Evolutionary conservation across 1,140 invertebrate species (phyloP).

Genomic region (Eriocheir sinensis): DNA sequence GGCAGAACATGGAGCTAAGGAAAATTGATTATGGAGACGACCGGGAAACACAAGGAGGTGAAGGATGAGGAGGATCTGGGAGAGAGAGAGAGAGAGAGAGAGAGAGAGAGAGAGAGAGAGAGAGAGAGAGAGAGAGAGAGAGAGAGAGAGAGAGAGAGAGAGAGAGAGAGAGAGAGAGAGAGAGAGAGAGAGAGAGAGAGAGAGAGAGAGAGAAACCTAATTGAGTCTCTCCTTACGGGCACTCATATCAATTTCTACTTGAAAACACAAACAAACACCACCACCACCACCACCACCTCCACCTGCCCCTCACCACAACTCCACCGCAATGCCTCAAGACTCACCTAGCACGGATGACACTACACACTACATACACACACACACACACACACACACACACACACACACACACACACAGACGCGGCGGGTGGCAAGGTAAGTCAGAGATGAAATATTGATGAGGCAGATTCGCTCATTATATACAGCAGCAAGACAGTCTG

Average conservation of each 20-base stretch:
- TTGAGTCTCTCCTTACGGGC: neutral
- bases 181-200: neutral
- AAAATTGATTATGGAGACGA: too few species aligned
- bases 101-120: slow-evolving; percentile 26
- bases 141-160: slow-evolving; percentile 54
- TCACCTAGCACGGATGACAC: too few species aligned
- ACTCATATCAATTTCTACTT: slow-evolving; percentile 26
- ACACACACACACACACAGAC: too few species aligned
- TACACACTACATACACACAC: too few species aligned
- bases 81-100: neutral
- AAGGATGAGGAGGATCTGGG: too few species aligned
- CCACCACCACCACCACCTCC: neutral
- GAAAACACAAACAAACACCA: neutral
- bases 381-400: too few species aligned
- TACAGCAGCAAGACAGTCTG: neutral
- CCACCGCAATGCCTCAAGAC: too few species aligned
- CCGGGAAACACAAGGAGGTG: too few species aligned
- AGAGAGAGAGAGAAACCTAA: neutral
- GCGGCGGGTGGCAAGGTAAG: neutral
- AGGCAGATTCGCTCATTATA: neutral
- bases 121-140: slow-evolving; percentile 43
- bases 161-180: slow-evolving; percentile 31
- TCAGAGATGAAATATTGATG: neutral
- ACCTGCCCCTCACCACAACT: neutral
- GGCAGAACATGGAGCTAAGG: too few species aligned